Conservation (phyloP, 2,888 invertebrate genomes). For the Congeria kusceri region DNA sequence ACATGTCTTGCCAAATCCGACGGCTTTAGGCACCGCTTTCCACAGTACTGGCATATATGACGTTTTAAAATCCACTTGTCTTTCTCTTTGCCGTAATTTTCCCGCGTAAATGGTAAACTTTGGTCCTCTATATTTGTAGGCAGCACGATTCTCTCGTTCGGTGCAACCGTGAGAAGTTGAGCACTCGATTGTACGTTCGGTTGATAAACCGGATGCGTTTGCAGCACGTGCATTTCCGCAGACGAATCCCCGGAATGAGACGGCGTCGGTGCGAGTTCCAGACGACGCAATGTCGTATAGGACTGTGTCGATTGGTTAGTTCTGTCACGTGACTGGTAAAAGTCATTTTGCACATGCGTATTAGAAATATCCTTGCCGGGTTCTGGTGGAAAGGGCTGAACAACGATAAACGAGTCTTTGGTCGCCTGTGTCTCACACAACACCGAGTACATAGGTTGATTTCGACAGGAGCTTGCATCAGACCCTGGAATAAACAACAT, state of each 20-base stretch:
- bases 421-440: too few relatives aligned
- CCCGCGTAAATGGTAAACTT: conserved; percentile 52
- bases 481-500: too few relatives aligned
- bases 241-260: neutral
- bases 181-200: neutral
- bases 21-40: conserved; percentile 53
- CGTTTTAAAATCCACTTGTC: conserved; percentile 56
- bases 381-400: too few relatives aligned
- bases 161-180: conserved; percentile 11
- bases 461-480: too few relatives aligned
- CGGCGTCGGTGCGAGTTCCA: neutral
- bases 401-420: too few relatives aligned
- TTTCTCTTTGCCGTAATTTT: conserved; percentile 58
- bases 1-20: conserved; percentile 50
- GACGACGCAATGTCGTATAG: neutral
- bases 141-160: conserved; percentile 49
- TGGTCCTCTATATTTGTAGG: conserved; percentile 46
- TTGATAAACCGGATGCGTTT: neutral
- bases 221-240: neutral
- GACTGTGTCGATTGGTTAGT: neutral
- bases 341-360: conserved; percentile 2
- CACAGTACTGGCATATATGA: conserved; percentile 54
- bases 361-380: too few relatives aligned
- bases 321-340: neutral
- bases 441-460: too few relatives aligned